These are phyloP conservation scores for Chrysemys picta DNA, from an alignment of 2,113 vertebrate genomes.

Conservation along the genomic window DNA sequence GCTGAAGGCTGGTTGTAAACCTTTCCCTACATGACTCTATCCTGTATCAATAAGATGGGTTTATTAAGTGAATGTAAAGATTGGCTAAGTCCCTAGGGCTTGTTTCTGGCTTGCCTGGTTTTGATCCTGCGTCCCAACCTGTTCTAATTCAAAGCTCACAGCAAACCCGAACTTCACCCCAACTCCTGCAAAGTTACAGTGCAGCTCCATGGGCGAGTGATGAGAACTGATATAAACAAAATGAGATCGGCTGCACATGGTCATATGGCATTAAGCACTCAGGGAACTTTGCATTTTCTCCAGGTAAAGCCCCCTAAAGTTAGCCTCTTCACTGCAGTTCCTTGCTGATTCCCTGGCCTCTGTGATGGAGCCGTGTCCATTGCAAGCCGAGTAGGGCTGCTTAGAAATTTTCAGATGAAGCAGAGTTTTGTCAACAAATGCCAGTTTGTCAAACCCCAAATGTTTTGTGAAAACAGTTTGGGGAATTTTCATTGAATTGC, in stretches of 20 bases:
- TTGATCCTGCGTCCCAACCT: not conserved
- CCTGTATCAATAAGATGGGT: not conserved
- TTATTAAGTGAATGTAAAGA: not conserved
- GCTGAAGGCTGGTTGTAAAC: not conserved
- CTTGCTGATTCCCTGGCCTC: too few relatives aligned
- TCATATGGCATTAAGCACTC: not conserved
- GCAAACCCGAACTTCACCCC: not conserved
- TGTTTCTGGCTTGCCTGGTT: not conserved
- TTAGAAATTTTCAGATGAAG: not conserved
- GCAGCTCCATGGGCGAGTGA: not conserved
- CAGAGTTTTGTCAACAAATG: not conserved
- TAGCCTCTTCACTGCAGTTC: not conserved
- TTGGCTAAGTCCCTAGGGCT: not conserved
- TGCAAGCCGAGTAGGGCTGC: not conserved
- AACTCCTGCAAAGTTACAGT: not conserved
- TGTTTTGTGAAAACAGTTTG: not conserved
- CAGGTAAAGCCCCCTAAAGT: too few relatives aligned
- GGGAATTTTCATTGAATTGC: not conserved
- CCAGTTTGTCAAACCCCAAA: not conserved
- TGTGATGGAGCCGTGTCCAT: too few relatives aligned
- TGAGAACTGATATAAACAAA: not conserved
- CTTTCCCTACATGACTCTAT: not conserved
- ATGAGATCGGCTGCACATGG: not conserved
- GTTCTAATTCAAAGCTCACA: not conserved
- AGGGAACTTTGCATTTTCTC: not conserved